These are phyloP conservation scores for Equus quagga DNA, from an alignment of 2,113 vertebrate genomes.

Conservation along the genomic window DNA sequence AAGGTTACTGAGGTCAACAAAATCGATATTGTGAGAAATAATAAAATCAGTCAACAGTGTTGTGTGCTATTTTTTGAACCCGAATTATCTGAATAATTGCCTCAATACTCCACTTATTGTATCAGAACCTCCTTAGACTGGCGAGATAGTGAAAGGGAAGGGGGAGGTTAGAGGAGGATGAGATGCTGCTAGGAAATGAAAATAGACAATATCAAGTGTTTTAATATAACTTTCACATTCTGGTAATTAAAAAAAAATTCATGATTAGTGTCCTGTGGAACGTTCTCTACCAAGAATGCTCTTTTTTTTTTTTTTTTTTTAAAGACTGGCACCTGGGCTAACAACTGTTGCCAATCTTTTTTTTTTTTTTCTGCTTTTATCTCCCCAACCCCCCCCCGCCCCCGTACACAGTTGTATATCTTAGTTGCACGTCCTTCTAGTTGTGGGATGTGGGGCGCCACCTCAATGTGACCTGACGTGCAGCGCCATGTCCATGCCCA, in stretches of 20 bases:
- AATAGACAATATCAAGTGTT: not conserved
- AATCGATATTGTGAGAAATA: slow-evolving; percentile 58
- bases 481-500: too few species aligned
- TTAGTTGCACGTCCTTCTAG: too few species aligned
- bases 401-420: too few species aligned
- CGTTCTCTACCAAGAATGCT: not conserved
- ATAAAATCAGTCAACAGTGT: not conserved
- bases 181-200: not conserved
- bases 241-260: not conserved
- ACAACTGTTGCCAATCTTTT: too few species aligned
- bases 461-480: too few species aligned
- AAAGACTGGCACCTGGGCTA: too few species aligned
- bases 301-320: not conserved
- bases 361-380: too few species aligned
- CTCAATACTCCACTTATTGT: not conserved
- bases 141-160: not conserved
- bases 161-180: not conserved
- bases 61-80: not conserved
- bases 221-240: not conserved
- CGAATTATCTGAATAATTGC: slow-evolving; percentile 43
- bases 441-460: too few species aligned
- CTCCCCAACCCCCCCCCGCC: too few species aligned
- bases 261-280: not conserved
- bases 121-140: not conserved
- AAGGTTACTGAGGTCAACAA: slow-evolving; percentile 40